Evolutionary conservation across 1,140 invertebrate genomes (phyloP).

Genomic region (Magallana angulata): DNA sequence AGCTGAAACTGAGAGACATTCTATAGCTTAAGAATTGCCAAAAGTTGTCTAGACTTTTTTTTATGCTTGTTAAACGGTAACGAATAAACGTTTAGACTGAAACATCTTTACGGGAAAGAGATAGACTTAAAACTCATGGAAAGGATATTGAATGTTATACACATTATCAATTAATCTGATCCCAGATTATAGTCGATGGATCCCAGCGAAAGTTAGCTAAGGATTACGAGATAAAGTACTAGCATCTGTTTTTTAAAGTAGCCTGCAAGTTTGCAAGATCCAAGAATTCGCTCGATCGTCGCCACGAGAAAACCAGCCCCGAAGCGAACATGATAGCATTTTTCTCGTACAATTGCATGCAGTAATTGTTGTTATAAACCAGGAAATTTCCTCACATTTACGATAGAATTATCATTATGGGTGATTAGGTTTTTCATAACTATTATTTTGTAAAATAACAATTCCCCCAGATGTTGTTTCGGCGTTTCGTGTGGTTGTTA

Average conservation of each 20-base stretch:
- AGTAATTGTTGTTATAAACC: conserved; percentile 32
- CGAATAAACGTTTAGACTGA: not conserved
- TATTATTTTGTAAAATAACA: conserved; percentile 20
- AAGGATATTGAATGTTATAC: not conserved
- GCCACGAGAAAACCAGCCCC: not conserved
- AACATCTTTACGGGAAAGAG: not conserved
- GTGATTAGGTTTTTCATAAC: conserved; percentile 29
- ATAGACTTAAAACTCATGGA: not conserved
- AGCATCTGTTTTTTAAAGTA: conserved; percentile 17
- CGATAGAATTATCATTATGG: conserved; percentile 32
- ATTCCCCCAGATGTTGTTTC: not conserved
- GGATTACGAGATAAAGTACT: conserved; percentile 22
- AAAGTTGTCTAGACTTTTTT: not conserved
- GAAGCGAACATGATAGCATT: not conserved
- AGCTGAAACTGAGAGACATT: too few species aligned
- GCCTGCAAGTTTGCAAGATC: not conserved
- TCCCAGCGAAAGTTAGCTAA: not conserved
- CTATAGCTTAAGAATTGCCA: not conserved
- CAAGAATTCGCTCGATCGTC: not conserved
- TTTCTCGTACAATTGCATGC: conserved; percentile 15
- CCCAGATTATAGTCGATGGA: not conserved
- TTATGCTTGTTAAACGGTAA: not conserved
- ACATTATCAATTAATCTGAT: conserved; percentile 1
- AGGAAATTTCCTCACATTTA: not conserved
- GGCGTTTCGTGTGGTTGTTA: not conserved